These are phyloP conservation scores for Daktulosphaira vitifoliae DNA, from an alignment of 1,140 invertebrate species.

Conservation along the genomic window DNA sequence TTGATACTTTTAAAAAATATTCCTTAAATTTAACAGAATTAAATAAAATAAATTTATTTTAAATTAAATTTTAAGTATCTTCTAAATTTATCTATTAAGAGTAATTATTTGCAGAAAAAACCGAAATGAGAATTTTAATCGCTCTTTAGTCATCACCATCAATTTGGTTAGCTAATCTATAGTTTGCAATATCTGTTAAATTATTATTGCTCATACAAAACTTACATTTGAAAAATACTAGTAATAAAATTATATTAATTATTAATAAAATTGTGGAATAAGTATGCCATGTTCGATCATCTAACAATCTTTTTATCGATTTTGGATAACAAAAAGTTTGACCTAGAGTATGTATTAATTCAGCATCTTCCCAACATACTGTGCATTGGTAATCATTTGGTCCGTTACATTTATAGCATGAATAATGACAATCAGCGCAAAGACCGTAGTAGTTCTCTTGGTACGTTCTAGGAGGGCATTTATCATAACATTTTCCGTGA, in stretches of 20 bases:
- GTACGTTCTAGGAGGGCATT: constrained; percentile 44
- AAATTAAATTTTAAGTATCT: too few relatives aligned
- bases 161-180: constrained; percentile 15
- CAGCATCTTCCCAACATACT: constrained; percentile 48
- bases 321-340: constrained; percentile 34
- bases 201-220: neutral
- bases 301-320: constrained; percentile 8
- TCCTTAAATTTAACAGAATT: too few relatives aligned
- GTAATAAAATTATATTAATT: constrained; percentile 15
- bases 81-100: too few relatives aligned
- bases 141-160: neutral
- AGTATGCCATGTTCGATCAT: constrained; percentile 32
- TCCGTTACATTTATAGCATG: constrained; percentile 49
- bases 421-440: constrained; percentile 51
- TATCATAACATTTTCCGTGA: constrained; percentile 43
- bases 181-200: neutral
- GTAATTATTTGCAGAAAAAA: too few relatives aligned
- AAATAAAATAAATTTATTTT: too few relatives aligned
- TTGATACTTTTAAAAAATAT: too few relatives aligned
- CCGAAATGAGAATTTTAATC: too few relatives aligned
- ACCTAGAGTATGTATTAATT: constrained; percentile 30
- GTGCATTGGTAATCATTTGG: constrained; percentile 51
- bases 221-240: constrained; percentile 14
- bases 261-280: neutral
- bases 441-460: neutral